Conservation (phyloP, 2,797 vertebrate species). For the Sylvilagus floridanus region DNA sequence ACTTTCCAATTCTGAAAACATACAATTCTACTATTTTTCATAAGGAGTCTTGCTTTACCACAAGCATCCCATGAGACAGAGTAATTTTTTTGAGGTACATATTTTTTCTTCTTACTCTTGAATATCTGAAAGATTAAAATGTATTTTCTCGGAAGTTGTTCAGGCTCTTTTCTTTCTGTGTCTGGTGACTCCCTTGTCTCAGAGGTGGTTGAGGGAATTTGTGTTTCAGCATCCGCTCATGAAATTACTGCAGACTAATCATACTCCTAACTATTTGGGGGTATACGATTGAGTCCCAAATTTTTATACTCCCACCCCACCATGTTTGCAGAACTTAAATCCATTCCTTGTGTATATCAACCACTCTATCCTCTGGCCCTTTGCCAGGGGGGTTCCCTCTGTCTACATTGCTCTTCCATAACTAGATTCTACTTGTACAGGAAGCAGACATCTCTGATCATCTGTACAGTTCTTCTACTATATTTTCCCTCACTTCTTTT, state of each 20-base stretch:
- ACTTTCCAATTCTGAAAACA: background rate
- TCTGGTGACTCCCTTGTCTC: background rate
- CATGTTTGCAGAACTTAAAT: background rate
- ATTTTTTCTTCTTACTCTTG: background rate
- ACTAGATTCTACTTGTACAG: background rate
- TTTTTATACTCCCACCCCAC: background rate
- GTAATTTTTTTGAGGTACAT: background rate
- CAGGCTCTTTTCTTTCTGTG: accelerated
- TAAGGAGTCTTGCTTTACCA: background rate
- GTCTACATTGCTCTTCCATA: background rate
- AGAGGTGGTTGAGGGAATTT: background rate
- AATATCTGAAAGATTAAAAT: background rate
- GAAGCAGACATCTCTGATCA: background rate
- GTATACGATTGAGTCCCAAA: background rate
- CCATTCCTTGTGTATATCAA: background rate
- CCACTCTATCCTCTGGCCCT: background rate
- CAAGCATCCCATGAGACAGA: background rate
- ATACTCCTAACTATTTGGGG: background rate
- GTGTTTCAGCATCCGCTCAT: background rate
- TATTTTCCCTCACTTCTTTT: background rate
- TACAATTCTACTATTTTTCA: background rate
- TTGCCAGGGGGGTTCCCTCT: background rate
- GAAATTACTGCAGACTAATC: background rate
- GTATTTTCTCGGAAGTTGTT: background rate
- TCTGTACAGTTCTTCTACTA: background rate